These are phyloP conservation scores for Eulimnadia texana DNA, from an alignment of 1,140 invertebrate species.

Conservation along the genomic window DNA sequence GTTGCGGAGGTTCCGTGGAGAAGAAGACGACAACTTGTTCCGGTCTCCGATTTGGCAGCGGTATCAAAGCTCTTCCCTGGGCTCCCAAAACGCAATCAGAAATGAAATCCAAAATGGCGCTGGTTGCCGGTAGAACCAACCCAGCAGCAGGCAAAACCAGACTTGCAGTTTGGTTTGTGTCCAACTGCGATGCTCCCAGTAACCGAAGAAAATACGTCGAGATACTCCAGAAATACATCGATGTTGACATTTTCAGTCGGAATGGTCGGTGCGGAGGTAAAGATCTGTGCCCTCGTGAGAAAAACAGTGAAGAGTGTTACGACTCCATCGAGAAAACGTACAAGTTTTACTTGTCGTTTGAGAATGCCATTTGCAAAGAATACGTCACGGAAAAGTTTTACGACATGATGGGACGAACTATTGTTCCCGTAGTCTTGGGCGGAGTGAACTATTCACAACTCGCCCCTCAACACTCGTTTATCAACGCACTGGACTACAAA, in stretches of 20 bases:
- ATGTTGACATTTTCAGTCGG: conserved; percentile 32
- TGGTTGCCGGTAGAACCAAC: neutral
- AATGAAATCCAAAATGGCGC: too few relatives aligned
- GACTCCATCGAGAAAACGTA: conserved; percentile 21
- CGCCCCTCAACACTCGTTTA: conserved; percentile 33
- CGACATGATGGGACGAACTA: conserved; percentile 1
- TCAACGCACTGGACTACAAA: conserved; percentile 35
- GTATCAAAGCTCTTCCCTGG: neutral
- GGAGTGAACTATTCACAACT: conserved; percentile 31
- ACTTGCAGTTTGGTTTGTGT: conserved; percentile 31
- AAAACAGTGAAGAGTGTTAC: conserved; percentile 18
- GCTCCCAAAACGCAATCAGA: neutral
- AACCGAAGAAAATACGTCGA: conserved; percentile 28
- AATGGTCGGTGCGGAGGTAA: conserved; percentile 29
- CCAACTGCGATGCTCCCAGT: conserved; percentile 31
- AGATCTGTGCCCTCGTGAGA: conserved; percentile 18
- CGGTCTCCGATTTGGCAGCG: neutral
- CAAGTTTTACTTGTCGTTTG: conserved; percentile 31
- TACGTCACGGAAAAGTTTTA: conserved; percentile 29
- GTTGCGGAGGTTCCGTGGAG: neutral
- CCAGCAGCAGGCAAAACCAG: conserved; percentile 20
- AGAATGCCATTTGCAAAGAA: conserved; percentile 26
- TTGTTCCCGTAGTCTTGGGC: conserved; percentile 39
- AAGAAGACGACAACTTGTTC: conserved; percentile 7
- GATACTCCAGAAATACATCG: conserved; percentile 29